Conservation (phyloP, 2,797 vertebrate genomes). For the Cossypha caffra region DNA sequence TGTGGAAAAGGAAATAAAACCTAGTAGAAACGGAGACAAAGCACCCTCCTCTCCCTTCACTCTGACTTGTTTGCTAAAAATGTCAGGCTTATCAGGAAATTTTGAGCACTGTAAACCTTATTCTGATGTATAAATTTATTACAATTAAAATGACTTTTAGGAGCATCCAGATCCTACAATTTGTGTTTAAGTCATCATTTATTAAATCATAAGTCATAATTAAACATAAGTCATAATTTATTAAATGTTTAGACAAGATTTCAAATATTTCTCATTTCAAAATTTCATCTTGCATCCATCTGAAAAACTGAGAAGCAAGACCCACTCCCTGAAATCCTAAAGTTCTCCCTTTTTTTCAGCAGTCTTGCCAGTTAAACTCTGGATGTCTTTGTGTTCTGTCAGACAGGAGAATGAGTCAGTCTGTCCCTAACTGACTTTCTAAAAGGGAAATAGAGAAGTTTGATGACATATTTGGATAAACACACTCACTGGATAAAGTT, state of each 20-base stretch:
- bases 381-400: slow-evolving; percentile 60
- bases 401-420: slow-evolving; percentile 64
- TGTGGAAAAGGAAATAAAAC: neutral
- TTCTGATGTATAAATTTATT: neutral
- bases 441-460: slow-evolving; percentile 68
- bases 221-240: too few species aligned
- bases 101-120: neutral
- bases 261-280: slow-evolving; percentile 30
- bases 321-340: slow-evolving; percentile 30
- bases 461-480: slow-evolving; percentile 75
- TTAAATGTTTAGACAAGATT: slow-evolving; percentile 10
- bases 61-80: neutral
- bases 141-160: neutral
- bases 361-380: slow-evolving; percentile 55
- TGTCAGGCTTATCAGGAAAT: neutral
- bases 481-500: slow-evolving; percentile 63
- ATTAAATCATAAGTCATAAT: neutral
- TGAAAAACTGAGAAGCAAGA: slow-evolving; percentile 6
- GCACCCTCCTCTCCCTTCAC: neutral
- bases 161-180: neutral
- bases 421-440: slow-evolving; percentile 67
- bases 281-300: neutral
- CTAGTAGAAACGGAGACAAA: neutral
- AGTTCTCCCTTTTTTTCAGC: slow-evolving; percentile 14
- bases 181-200: neutral